Evolutionary conservation across 2,888 invertebrate species (phyloP), one percentile per base, ranked within the genome.

Genomic region (Saturnia pavonia): DNA sequence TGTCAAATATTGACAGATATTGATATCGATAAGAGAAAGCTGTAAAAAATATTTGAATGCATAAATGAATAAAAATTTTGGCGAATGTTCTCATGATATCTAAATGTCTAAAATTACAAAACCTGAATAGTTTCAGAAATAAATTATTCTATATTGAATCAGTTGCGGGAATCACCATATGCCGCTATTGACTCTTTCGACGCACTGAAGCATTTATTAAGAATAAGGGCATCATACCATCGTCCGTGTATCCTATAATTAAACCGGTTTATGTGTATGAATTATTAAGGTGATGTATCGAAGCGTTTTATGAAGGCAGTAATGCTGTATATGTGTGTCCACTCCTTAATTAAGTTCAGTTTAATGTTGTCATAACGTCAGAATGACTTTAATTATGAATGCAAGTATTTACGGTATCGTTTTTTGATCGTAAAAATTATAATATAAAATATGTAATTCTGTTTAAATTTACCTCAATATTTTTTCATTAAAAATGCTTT

Each of bases 311-410:
- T 72, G 72, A 51, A 45, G 69, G 71, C 70, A 66, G 73, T 74
- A 68, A 72, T 69, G 67, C 69, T 68, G 63, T 27, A 1, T 25
- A 43, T 69, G 60, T 67, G 70, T 72, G 73, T 75, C 72, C 72
- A 71, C 63, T 66, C 70, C 71, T 75, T 78, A 75, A 78, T 78
- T 75, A 77, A 76, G 72, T 70, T 45, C 48, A 71, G 71, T 73
- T 72, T 74, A 77, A 76, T 74, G 73, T 63, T 73, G 74, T 74
- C 74, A 72, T 77, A 74, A 75, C 72, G 66, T 65, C 42, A 68
- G 42, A 11, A 73, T 70, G 67, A 65, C 54, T 67, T 70, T 70
- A 66, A 51, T 70, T 67, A 70, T 66, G 67, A 69, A 65, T 40
- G 40, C 70, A n/a, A 45, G 69, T 40, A 54, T 25, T 65, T 54